Conservation (phyloP, 2,797 vertebrate genomes). For the Lophius americanus region DNA sequence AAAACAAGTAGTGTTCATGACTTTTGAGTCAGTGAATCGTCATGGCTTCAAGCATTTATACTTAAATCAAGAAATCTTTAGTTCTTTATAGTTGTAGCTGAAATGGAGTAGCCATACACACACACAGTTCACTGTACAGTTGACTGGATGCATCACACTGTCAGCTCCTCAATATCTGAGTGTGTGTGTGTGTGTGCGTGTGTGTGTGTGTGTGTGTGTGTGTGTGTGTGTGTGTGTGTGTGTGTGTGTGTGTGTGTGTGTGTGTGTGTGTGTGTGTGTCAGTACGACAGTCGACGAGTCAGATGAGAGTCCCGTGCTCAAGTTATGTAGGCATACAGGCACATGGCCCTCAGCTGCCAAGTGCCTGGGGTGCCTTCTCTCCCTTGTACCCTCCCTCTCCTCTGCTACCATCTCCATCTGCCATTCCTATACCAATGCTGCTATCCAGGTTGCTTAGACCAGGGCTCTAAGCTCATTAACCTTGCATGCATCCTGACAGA, state of each 20-base stretch:
- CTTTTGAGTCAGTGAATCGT: constrained; percentile 12
- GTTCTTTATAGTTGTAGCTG: constrained; percentile 2
- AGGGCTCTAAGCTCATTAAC: constrained; percentile 8
- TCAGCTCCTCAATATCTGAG: constrained; percentile 18
- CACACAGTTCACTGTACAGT: constrained; percentile 22
- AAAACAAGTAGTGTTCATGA: not conserved
- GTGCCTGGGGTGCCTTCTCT: constrained; percentile 78
- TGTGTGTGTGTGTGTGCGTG: constrained; percentile 4
- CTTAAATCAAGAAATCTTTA: not conserved
- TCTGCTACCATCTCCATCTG: constrained; percentile 58
- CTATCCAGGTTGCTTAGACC: constrained; percentile 29
- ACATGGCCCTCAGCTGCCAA: constrained; percentile 77
- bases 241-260: constrained; percentile 30
- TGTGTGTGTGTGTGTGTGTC: constrained; percentile 1
- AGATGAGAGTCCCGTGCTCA: constrained; percentile 83
- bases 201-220: no score
- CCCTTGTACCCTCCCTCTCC: constrained; percentile 50
- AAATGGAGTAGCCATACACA: not conserved
- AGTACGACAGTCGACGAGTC: constrained; percentile 54
- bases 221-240: constrained; percentile 17
- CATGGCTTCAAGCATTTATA: not conserved
- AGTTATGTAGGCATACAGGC: constrained; percentile 78
- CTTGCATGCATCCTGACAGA: constrained; percentile 36
- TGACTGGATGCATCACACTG: constrained; percentile 20
- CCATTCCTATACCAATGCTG: constrained; percentile 40